These are phyloP conservation scores for Amphipyra berbera DNA, from an alignment of 2,888 invertebrate species.

Conservation along the genomic window DNA sequence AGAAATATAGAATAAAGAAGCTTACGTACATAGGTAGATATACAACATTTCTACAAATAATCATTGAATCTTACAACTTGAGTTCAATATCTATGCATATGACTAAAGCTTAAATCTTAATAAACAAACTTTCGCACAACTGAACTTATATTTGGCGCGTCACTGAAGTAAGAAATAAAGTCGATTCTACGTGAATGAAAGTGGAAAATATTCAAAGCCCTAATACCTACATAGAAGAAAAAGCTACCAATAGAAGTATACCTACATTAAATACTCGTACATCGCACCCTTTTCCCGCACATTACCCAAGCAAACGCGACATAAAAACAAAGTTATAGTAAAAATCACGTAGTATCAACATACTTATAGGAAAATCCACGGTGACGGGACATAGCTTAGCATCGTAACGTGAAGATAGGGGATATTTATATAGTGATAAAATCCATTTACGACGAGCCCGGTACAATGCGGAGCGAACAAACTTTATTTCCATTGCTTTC, in stretches of 20 bases:
- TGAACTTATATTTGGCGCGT: too few relatives aligned
- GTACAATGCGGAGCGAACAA: constrained; percentile 85
- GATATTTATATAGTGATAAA: constrained; percentile 88
- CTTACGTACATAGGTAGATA: too few relatives aligned
- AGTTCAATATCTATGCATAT: too few relatives aligned
- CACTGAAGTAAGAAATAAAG: too few relatives aligned
- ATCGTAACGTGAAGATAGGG: constrained; percentile 74
- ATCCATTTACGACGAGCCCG: constrained; percentile 84
- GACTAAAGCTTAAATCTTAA: too few relatives aligned
- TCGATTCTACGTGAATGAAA: too few relatives aligned
- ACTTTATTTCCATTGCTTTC: constrained; percentile 89
- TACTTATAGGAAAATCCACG: constrained; percentile 55
- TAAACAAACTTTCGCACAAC: too few relatives aligned
- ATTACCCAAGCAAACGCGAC: constrained; percentile 43
- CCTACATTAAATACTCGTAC: constrained; percentile 35
- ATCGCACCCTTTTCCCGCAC: constrained; percentile 36
- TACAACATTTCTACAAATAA: too few relatives aligned
- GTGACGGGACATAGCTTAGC: constrained; percentile 62
- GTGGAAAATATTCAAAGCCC: neutral
- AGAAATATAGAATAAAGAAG: too few relatives aligned
- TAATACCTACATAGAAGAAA: neutral
- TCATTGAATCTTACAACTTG: too few relatives aligned
- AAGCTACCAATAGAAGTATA: neutral
- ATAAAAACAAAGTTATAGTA: constrained; percentile 52
- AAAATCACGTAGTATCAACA: constrained; percentile 57